These are phyloP conservation scores for Eubasilissa regina DNA, from an alignment of 1,140 invertebrate species.

Conservation along the genomic window DNA sequence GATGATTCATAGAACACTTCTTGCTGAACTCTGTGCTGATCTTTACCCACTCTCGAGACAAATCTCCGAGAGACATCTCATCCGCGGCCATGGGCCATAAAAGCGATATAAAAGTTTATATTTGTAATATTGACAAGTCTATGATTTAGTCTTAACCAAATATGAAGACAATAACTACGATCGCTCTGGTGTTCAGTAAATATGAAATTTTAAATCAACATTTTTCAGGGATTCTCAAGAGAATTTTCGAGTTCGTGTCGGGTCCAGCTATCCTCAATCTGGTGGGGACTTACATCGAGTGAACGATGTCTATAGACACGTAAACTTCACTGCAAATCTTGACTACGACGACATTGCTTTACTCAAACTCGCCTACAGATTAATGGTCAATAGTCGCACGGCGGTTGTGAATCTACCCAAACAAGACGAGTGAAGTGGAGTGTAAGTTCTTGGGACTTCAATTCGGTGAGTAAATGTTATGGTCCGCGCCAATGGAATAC, in stretches of 20 bases:
- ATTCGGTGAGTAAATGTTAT: too few species aligned
- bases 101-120: background rate
- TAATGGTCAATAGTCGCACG: background rate
- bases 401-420: background rate
- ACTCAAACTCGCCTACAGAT: background rate
- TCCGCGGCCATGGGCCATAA: background rate
- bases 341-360: slow-evolving; percentile 8
- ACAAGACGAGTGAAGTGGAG: too few species aligned
- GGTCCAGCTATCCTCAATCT: background rate
- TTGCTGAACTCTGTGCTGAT: too few species aligned
- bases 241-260: background rate
- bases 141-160: too few species aligned
- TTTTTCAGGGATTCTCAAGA: background rate
- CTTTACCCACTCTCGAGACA: too few species aligned
- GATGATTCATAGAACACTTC: background rate
- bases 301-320: background rate
- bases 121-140: too few species aligned
- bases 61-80: too few species aligned
- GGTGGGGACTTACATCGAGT: background rate
- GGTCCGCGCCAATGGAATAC: too few species aligned
- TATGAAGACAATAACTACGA: too few species aligned
- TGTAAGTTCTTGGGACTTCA: too few species aligned
- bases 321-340: background rate
- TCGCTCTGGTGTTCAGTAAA: too few species aligned
- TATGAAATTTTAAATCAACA: background rate